Evolutionary conservation across 1,140 invertebrate genomes (phyloP).

Genomic region (Drosophila funebris): DNA sequence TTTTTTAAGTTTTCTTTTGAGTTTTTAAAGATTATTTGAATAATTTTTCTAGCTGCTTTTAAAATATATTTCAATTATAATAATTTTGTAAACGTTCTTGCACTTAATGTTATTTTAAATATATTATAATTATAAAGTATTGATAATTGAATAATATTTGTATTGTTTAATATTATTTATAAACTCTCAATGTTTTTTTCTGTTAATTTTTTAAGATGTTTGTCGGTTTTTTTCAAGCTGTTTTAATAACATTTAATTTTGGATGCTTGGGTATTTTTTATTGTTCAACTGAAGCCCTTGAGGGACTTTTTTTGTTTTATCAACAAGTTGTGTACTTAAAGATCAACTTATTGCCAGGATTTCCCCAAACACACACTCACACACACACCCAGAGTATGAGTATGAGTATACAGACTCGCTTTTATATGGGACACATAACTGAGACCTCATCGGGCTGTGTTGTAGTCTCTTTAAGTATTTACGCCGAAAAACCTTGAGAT

Average conservation of each 20-base stretch:
- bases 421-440: constrained; percentile 23
- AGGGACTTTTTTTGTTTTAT: constrained; percentile 23
- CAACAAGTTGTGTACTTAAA: constrained; percentile 39
- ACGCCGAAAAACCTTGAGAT: constrained; percentile 49
- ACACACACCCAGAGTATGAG: constrained; percentile 18
- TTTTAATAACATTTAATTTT: background rate
- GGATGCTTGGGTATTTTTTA: constrained; percentile 17
- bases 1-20: too few relatives aligned
- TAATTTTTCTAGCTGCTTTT: too few relatives aligned
- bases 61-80: too few relatives aligned
- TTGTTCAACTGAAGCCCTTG: constrained; percentile 4
- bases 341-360: constrained; percentile 57
- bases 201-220: too few relatives aligned
- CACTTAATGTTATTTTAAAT: too few relatives aligned
- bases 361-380: constrained; percentile 42
- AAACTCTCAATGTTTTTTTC: constrained; percentile 6
- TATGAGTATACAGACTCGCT: background rate
- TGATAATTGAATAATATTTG: too few relatives aligned
- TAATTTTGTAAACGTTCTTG: too few relatives aligned
- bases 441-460: constrained; percentile 16
- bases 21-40: too few relatives aligned
- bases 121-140: too few relatives aligned
- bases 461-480: constrained; percentile 28
- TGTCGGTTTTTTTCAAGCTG: background rate
- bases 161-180: background rate